Evolutionary conservation across 2,797 vertebrate species (phyloP), one percentile per base, ranked within the genome.

Genomic region (Serranus cabrilla): DNA sequence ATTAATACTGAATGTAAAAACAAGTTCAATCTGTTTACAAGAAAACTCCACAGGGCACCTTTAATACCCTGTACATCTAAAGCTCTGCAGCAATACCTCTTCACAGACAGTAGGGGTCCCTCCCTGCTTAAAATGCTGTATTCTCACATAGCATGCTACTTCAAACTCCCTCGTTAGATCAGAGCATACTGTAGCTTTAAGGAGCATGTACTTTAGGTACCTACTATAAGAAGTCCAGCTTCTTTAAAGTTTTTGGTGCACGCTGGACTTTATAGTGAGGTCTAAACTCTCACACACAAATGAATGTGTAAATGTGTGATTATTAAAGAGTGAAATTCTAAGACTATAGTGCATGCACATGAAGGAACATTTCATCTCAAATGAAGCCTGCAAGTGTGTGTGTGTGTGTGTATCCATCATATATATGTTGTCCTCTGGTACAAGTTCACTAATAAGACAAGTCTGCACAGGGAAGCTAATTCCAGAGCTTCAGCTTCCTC

Each of bases 391-490:
- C 5, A 20, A 4, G 58, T 60, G 13, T 68, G 51, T 61, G n/a
- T n/a, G n/a, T n/a, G n/a, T n/a, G n/a, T n/a, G n/a, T n/a, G 18
- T 42, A 37, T 68, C 20, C 54, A 23, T 77, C 61, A 21, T 25
- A 20, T 71, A 56, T 43, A 66, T 72, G 74, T 55, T 83, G 74
- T 79, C 74, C 69, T 85, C 63, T 69, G 46, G 66, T 42, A 64
- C 68, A 62, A 80, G 78, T 87, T 89, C 82, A 80, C 76, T 75
- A 71, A 85, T 82, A 78, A 75, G 89, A 89, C 92, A 93, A 81
- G 91, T 91, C 91, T 76, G 74, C 84, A 88, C 92, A 92, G 27
- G 81, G 86, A 83, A 62, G 78, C 80, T 88, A 92, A 93, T 92
- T 92, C 93, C 91, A 90, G 51, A 78, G 81, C 82, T 85, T 66